Evolutionary conservation across 1,140 invertebrate genomes (phyloP), one percentile per base, ranked within the genome.

Genomic region (Penaeus indicus): DNA sequence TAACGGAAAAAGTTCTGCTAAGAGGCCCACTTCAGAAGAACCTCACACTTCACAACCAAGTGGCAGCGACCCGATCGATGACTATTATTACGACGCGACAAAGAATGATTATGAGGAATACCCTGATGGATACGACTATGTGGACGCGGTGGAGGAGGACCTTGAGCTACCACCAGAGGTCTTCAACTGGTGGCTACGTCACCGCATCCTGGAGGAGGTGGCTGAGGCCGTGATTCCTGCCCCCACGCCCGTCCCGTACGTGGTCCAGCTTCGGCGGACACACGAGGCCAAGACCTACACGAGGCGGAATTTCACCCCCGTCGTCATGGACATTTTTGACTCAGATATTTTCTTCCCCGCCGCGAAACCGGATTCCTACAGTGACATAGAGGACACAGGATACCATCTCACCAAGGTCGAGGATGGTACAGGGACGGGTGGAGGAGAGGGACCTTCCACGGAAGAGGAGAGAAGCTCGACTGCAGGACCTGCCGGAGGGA

Each of bases 141-240:
- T 54, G 10, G 54, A 54, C 10, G 54, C 16, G 0, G 16, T 11
- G 54, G 54, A 54, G 16, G 16, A 54, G 54, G 54, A 54, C 54
- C 54, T 16, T 16, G 11, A 54, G 54, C 42, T 42, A 11, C 42
- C 83, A 3, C 27, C 64, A 2, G 84, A 85, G n/a, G 69, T 61
- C 1, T 32, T 54, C 54, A 32, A 85, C n/a, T 61, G 60, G 69
- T 85, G 84, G 84, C 47, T 85, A 10, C 84, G 60, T 22, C 72
- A 77, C 62, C 69, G 69, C 61, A 54, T 85, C 67, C 22, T 69
- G n/a, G 69, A 72, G 18, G 84, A 85, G 42, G 42, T 85, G 21
- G 32, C 22, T 13, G 84, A 85, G 47, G 84, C 84, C 18, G 84
- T 85, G 25, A 27, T 85, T 42, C 84, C 84, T 5, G 84, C 84